Evolutionary conservation across 2,797 vertebrate genomes (phyloP), one percentile per base, ranked within the genome.

Genomic region (Phataginus tricuspis): DNA sequence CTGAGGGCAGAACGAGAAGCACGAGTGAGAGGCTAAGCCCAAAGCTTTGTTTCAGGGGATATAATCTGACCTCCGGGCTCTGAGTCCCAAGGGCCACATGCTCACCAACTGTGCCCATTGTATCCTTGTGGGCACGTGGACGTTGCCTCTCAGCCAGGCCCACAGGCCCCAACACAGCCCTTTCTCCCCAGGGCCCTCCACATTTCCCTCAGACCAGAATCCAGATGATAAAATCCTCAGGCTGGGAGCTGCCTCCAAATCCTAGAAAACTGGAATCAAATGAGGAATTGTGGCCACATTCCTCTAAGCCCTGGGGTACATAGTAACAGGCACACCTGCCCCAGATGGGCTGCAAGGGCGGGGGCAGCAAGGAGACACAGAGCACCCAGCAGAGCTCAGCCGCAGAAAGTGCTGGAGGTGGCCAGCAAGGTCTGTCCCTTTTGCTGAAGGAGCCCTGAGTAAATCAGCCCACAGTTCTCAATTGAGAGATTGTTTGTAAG

Each of bases 61-160:
- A 78, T 18, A 80, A 90, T 39, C 69, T 96, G 92, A 97, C 74
- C 87, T 87, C 49, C 51, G 55, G 37, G 49, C 49, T 42, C 71
- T 25, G 23, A 82, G 18, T 84, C 64, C 88, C 45, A 29, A 21
- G 15, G 61, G 92, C 89, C 83, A 95, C 61, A 25, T 16, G 72
- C 79, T 87, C 51, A 42, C 95, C 97, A 79, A 95, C 39, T 86
- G 27, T 7, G 7, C 51, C 75, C 75, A 82, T 31, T 95, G 91
- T 93, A 34, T 80, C 51, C 75, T 59, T 42, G 3, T 4, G 25
- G 74, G 42, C 82, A 29, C 9, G 4, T 3, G 12, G 53, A 63
- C 11, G 51, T 39, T 37, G 75, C 42, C 53, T 71, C 39, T 88
- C 71, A 63, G 85, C 51, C 85, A 45, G 68, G 87, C 85, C 84